Evolutionary conservation across 2,113 vertebrate species (phyloP), one percentile per base, ranked within the genome.

Genomic region (Hiodon alosoides): DNA sequence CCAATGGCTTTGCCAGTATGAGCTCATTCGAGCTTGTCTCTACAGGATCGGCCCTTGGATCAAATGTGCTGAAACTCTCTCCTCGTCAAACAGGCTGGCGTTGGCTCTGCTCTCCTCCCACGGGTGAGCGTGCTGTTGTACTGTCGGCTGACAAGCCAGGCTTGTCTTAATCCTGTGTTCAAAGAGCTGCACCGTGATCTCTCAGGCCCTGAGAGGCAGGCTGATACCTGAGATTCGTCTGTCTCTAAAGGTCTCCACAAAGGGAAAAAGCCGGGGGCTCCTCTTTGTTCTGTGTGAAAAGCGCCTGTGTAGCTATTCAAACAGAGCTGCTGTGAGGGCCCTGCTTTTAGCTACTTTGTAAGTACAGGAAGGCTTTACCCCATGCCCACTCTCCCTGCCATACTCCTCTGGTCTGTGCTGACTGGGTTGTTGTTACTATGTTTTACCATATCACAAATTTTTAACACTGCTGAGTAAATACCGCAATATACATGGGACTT

Each of bases 211-310:
- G 47, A 5, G 47, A 67, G 66, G 31, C 47, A 13, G 46, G n/a
- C 47, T 9, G 11, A 3, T 8, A 48, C 10, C 48, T 48, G 13
- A 48, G 66, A 13, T 57, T 16, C 2, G 53, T 53, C 11, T 53
- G 5, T 47, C 53, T 31, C 58, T 17, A 59, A 72, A 62, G 61
- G 58, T 55, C 47, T 47, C 17, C 5, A 10, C 70, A 60, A 57
- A 17, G 48, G 9, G 67, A 53, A 46, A 55, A n/a, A 46, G 61
- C 14, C 31, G 59, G 46, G 59, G 4, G 16, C 13, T 62, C 7
- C 11, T 65, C 75, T 81, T 59, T 74, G 69, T 79, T 82, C 60
- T 62, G 70, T 61, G 68, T 71, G 70, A 81, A 81, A 83, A 65
- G 57, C 68, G 50, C 71, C 48, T 50, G 60, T n/a, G 71, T 54